Percentiles rank a stretch among this genome's conserved stretches.
Conservation (phyloP, 1,140 invertebrate genomes). For the Dolichoris vasculosae region DNA sequence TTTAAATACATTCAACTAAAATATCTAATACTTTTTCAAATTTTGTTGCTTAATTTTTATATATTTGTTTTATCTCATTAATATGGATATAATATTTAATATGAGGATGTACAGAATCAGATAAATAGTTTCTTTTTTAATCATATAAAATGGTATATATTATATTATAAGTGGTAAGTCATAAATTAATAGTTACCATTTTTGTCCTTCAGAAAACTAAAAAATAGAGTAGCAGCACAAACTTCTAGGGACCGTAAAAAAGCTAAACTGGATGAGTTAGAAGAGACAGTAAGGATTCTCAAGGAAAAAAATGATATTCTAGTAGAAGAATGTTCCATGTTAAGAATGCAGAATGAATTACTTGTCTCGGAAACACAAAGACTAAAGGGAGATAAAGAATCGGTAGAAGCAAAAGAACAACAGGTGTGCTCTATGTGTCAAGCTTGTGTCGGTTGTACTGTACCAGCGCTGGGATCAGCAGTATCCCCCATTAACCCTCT, state of each 20-base stretch:
- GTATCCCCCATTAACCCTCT: conserved; percentile 83
- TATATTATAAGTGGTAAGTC: too few species aligned
- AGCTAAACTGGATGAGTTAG: conserved; percentile 91
- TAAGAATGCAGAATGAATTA: conserved; percentile 80
- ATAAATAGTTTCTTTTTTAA: too few species aligned
- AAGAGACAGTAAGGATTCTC: conserved; percentile 81
- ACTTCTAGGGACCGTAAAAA: conserved; percentile 98
- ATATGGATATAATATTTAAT: too few species aligned
- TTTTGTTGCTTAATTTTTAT: too few species aligned
- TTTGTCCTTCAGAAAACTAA: conserved; percentile 86
- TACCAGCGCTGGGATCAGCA: conserved; percentile 81
- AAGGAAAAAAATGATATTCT: conserved; percentile 80
- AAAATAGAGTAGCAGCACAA: conserved; percentile 98
- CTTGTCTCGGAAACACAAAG: conserved; percentile 79
- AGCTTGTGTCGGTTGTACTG: conserved; percentile 76
- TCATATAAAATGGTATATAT: too few species aligned
- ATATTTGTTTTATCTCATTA: too few species aligned
- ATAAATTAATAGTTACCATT: not conserved
- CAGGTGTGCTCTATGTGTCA: conserved; percentile 73
- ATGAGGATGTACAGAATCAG: too few species aligned
- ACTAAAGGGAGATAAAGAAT: conserved; percentile 74
- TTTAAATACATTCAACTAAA: too few species aligned
- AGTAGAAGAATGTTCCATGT: conserved; percentile 78
- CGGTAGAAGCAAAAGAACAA: conserved; percentile 67
- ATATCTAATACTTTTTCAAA: too few species aligned